Evolutionary conservation across 2,797 vertebrate species (phyloP).

Genomic region (Malurus leucopterus): DNA sequence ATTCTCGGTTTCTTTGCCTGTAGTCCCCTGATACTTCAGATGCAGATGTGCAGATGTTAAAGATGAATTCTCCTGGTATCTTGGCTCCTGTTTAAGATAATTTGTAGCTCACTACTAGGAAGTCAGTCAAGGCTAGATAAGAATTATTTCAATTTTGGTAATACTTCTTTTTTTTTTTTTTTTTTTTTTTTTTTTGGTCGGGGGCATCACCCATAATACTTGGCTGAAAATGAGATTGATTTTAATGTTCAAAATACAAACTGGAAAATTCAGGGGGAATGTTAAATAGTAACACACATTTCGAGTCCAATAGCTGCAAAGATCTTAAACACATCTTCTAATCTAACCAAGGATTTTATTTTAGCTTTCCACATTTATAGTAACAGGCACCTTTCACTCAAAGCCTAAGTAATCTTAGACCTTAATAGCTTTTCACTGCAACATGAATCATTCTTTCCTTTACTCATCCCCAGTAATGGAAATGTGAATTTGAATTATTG

Average conservation of each 20-base stretch:
- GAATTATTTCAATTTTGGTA: neutral
- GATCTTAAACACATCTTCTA: neutral
- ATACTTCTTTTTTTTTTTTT: too few relatives aligned
- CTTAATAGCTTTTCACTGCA: conserved; percentile 26
- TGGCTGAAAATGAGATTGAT: neutral
- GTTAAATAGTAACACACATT: neutral
- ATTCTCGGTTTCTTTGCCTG: neutral
- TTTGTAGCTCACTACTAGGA: neutral
- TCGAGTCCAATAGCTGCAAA: neutral
- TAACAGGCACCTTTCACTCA: conserved; percentile 51
- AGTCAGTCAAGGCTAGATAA: neutral
- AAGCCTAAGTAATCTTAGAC: conserved; percentile 22
- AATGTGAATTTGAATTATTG: conserved; percentile 56
- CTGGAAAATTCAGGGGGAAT: neutral
- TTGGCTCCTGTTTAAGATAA: neutral
- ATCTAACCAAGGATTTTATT: neutral
- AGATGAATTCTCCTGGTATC: neutral
- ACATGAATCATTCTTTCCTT: conserved; percentile 28
- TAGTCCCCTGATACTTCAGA: neutral
- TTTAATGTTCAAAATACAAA: neutral
- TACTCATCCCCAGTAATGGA: conserved; percentile 30
- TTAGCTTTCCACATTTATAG: conserved; percentile 24
- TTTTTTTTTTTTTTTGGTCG: rapidly evolving
- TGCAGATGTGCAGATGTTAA: neutral
- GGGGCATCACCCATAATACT: rapidly evolving